Conservation (phyloP, 1,140 invertebrate species). For the Asbolus verrucosus region DNA sequence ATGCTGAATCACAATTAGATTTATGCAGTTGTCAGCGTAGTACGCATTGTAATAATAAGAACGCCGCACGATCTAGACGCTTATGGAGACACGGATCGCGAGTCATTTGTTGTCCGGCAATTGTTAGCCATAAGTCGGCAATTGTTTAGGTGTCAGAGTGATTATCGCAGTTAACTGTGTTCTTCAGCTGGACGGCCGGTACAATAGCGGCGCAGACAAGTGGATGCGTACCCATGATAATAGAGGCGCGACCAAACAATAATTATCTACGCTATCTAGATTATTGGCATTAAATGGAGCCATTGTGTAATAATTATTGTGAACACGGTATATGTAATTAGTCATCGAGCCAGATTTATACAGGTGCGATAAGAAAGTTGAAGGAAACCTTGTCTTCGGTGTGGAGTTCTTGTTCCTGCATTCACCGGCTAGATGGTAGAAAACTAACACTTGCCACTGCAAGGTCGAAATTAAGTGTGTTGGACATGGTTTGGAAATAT, state of each 20-base stretch:
- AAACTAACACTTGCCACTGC: too few relatives aligned
- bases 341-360: too few relatives aligned
- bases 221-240: slow-evolving; percentile 7
- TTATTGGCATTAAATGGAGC: slow-evolving; percentile 22
- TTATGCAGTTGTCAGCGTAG: slow-evolving; percentile 50
- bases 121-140: slow-evolving; percentile 46
- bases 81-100: slow-evolving; percentile 46
- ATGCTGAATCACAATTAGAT: slow-evolving; percentile 42
- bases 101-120: slow-evolving; percentile 49
- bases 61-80: slow-evolving; percentile 50
- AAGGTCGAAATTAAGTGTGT: too few relatives aligned
- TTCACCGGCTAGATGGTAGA: too few relatives aligned
- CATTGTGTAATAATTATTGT: slow-evolving; percentile 3
- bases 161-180: slow-evolving; percentile 48
- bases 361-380: too few relatives aligned
- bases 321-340: slow-evolving; percentile 7
- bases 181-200: background rate
- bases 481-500: too few relatives aligned
- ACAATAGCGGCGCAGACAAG: slow-evolving; percentile 7
- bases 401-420: too few relatives aligned
- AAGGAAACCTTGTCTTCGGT: too few relatives aligned
- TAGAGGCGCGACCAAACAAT: slow-evolving; percentile 16
- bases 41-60: slow-evolving; percentile 53
- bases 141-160: slow-evolving; percentile 56
- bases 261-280: slow-evolving; percentile 19